A percentile compares a stretch with the other conserved stretches of the same genome.
Conservation (phyloP, 2,888 invertebrate species). For the Allacma fusca region DNA sequence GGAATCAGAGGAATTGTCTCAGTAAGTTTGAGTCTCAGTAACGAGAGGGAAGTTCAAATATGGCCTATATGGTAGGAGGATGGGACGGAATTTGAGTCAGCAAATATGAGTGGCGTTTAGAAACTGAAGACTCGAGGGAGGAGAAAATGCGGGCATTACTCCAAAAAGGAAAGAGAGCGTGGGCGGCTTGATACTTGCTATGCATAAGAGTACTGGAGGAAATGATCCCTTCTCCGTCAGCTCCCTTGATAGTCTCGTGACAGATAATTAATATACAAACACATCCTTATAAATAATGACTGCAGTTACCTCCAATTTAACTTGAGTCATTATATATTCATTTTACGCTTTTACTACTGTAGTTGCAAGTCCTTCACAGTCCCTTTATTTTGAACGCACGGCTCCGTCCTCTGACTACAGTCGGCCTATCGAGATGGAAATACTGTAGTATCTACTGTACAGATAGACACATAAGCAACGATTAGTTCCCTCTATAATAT, state of each 20-base stretch:
- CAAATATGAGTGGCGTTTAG: background rate
- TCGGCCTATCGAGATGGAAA: too few species aligned
- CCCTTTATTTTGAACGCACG: too few species aligned
- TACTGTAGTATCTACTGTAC: too few species aligned
- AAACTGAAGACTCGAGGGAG: constrained; percentile 5
- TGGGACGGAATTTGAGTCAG: too few species aligned
- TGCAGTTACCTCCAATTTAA: constrained; percentile 22
- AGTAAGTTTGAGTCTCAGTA: too few species aligned
- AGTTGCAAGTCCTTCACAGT: too few species aligned
- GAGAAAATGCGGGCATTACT: constrained; percentile 2
- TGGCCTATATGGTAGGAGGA: too few species aligned
- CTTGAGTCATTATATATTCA: constrained; percentile 29
- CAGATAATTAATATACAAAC: constrained; percentile 30
- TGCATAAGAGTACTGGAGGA: background rate
- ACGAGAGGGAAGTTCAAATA: too few species aligned
- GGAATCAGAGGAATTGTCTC: too few species aligned
- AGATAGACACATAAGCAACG: too few species aligned
- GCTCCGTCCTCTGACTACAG: too few species aligned
- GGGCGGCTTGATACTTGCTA: background rate
- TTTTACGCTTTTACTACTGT: background rate
- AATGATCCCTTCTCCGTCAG: constrained; percentile 12
- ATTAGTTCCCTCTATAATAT: too few species aligned
- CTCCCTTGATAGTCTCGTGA: constrained; percentile 22
- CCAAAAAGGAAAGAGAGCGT: background rate
- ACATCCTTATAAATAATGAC: constrained; percentile 22